Evolutionary conservation across 2,113 vertebrate genomes (phyloP).

Genomic region (Zapornia atra): DNA sequence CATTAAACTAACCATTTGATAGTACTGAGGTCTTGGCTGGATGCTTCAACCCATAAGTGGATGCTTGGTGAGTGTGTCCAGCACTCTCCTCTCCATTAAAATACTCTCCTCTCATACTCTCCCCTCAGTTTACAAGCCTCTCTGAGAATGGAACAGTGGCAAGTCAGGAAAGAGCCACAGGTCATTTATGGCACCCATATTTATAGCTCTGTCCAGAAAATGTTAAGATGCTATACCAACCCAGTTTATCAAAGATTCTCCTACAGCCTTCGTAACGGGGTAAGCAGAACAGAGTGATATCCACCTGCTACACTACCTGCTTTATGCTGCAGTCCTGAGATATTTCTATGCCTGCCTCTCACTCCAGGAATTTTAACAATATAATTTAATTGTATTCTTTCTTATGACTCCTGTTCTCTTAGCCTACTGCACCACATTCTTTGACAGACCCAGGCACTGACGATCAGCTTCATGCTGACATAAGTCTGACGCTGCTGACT

Average conservation of each 20-base stretch:
- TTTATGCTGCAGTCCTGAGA: not conserved
- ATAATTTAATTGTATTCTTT: not conserved
- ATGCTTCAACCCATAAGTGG: not conserved
- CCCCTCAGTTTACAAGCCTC: not conserved
- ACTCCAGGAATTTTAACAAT: not conserved
- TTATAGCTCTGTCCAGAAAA: not conserved
- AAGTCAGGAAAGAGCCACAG: not conserved
- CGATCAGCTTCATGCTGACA: not conserved
- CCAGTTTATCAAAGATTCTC: not conserved
- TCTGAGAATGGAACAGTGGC: not conserved
- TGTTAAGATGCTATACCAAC: not conserved
- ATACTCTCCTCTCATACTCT: not conserved
- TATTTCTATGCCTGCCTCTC: not conserved
- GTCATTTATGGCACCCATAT: not conserved
- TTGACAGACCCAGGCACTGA: not conserved
- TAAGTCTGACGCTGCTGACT: not conserved
- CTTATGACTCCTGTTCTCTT: not conserved
- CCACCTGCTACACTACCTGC: not conserved
- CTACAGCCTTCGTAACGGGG: not conserved
- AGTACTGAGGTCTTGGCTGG: not conserved
- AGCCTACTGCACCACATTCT: fast-evolving
- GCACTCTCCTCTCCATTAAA: not conserved
- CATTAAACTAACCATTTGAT: not conserved
- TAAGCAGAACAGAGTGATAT: not conserved
- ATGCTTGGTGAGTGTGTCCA: not conserved